phyloP scores from a whole-genome alignment of 2,888 invertebrate genomes.

The Netelia melanura region DNA sequence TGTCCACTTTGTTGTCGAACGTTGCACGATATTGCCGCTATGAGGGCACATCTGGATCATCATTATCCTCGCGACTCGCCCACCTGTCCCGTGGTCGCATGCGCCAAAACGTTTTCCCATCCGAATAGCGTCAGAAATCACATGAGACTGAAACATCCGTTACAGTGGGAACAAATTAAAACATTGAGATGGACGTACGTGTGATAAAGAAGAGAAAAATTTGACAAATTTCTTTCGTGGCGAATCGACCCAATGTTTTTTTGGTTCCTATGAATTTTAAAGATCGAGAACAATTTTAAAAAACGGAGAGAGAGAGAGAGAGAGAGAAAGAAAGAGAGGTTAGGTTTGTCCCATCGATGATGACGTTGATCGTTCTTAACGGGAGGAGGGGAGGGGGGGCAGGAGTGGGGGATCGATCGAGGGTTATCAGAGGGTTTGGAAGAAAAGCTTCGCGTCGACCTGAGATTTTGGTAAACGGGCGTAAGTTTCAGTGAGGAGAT shows the following conservation, averaged over 20 bases:
- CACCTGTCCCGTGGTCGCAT: conserved; percentile 91
- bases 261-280: conserved; percentile 10
- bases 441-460: no score
- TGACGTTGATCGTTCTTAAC: neutral
- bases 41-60: conserved; percentile 91
- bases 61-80: conserved; percentile 95
- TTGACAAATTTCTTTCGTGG: neutral
- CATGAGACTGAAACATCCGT: conserved; percentile 93
- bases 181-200: conserved; percentile 91
- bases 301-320: neutral
- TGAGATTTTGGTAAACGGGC: neutral
- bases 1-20: conserved; percentile 91
- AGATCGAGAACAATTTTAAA: neutral
- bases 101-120: conserved; percentile 92
- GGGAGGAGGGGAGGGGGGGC: neutral
- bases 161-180: conserved; percentile 94
- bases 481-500: neutral
- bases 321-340: neutral
- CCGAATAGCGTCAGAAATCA: conserved; percentile 95
- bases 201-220: conserved; percentile 78
- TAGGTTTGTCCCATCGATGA: neutral
- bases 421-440: no score
- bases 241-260: neutral
- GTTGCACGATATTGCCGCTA: conserved; percentile 88
- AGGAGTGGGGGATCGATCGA: no score